Conservation (phyloP, 1,140 invertebrate species). For the Diachasmimorpha longicaudata region DNA sequence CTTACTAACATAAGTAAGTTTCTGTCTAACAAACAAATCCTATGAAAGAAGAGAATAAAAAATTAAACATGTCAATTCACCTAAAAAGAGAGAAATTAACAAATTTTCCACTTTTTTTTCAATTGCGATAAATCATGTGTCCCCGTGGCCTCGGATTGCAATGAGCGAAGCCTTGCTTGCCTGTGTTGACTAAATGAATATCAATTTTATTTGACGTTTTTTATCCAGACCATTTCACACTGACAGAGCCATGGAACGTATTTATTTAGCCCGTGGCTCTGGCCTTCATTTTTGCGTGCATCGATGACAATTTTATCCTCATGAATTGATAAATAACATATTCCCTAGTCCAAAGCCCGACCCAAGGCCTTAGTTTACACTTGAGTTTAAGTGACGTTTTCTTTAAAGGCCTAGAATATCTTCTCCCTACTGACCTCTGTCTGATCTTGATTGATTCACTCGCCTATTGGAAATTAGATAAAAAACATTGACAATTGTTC, state of each 20-base stretch:
- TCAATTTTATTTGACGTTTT: conserved; percentile 16
- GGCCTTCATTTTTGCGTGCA: conserved; percentile 31
- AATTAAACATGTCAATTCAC: background rate
- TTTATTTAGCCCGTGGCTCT: conserved; percentile 52
- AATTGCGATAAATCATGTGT: conserved; percentile 45
- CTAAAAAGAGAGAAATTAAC: conserved; percentile 52
- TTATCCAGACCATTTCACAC: conserved; percentile 2
- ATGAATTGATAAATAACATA: background rate
- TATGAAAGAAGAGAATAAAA: conserved; percentile 21
- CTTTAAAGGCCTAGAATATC: background rate
- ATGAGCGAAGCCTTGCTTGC: conserved; percentile 61
- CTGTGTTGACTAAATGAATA: conserved; percentile 32
- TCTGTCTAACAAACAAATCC: conserved; percentile 63
- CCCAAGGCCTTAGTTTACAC: background rate
- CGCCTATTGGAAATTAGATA: no score
- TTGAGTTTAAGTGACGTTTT: background rate
- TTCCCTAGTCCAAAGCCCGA: background rate
- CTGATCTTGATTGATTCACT: no score
- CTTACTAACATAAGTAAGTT: conserved; percentile 66
- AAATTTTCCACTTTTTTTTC: conserved; percentile 32
- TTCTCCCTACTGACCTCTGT: background rate
- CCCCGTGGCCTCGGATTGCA: conserved; percentile 56
- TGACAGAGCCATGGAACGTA: conserved; percentile 45
- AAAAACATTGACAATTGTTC: no score
- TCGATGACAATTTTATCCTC: conserved; percentile 9